These are phyloP conservation scores for Stichodactyla mertensii DNA, from an alignment of 64 coral and sea anemone species.

Conservation along the genomic window DNA sequence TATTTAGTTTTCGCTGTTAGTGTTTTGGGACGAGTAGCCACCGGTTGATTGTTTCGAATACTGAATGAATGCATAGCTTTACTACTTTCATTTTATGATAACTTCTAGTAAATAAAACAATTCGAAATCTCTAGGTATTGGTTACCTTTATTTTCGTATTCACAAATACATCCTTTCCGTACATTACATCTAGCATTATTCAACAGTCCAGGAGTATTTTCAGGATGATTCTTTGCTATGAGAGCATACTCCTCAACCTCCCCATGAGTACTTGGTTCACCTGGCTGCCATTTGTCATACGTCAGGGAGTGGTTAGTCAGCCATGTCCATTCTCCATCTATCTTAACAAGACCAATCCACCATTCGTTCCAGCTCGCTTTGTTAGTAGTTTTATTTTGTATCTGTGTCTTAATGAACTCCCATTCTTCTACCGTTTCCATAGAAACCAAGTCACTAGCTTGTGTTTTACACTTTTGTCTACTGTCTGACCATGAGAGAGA, in stretches of 20 bases:
- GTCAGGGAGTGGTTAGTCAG: not conserved
- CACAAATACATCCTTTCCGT: conserved; percentile 13
- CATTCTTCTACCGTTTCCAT: conserved; percentile 42
- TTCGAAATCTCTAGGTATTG: no score
- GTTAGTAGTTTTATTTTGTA: not conserved
- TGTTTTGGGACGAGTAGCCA: no score
- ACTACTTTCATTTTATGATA: no score
- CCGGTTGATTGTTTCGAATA: no score
- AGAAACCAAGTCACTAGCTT: conserved; percentile 19
- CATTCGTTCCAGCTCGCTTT: not conserved
- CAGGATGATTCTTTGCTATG: not conserved
- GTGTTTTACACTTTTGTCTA: not conserved
- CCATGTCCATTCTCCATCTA: conserved; percentile 8
- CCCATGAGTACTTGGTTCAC: not conserved
- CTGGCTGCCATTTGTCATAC: conserved; percentile 6
- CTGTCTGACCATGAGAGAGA: not conserved
- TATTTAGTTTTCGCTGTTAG: no score
- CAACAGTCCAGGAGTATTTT: not conserved
- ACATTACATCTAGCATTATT: not conserved
- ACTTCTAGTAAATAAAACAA: no score
- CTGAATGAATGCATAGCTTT: no score
- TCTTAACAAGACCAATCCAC: conserved; percentile 18
- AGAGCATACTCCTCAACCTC: not conserved
- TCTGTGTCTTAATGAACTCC: conserved; percentile 17
- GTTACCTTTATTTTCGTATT: conserved; percentile 1